A percentile compares a stretch with the other conserved stretches of the same genome.
Evolutionary conservation across 2,888 invertebrate species (phyloP).

Genomic region (Troides helena): DNA sequence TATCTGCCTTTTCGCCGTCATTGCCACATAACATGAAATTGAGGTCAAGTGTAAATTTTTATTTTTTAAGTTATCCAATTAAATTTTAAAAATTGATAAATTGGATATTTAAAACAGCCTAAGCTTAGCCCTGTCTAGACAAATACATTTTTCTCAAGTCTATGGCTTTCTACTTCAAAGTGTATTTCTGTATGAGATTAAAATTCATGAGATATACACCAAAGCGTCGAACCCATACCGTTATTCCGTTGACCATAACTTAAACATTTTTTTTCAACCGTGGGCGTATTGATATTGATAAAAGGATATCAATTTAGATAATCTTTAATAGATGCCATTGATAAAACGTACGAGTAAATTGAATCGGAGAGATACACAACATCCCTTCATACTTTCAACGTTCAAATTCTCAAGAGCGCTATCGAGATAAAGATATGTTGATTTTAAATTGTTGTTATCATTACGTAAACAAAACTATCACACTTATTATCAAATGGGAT

Average conservation of each 20-base stretch:
- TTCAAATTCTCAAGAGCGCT: background rate
- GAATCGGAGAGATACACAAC: background rate
- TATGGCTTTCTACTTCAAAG: background rate
- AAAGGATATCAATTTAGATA: slow-evolving; percentile 1
- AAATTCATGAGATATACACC: background rate
- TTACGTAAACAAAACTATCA: background rate
- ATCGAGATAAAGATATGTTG: background rate
- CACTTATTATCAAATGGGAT: background rate
- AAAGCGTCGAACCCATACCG: background rate
- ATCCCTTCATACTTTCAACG: background rate
- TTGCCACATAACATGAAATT: too few relatives aligned
- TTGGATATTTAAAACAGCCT: too few relatives aligned
- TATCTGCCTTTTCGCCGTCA: too few relatives aligned
- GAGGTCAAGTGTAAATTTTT: too few relatives aligned
- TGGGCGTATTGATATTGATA: background rate
- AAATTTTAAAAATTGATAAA: too few relatives aligned
- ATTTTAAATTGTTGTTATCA: background rate
- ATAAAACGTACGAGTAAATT: slow-evolving; percentile 32
- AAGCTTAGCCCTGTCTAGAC: too few relatives aligned
- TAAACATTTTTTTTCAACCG: background rate
- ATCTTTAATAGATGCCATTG: slow-evolving; percentile 31
- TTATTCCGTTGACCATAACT: background rate
- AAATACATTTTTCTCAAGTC: too few relatives aligned
- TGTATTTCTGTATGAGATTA: background rate
- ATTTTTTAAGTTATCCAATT: too few relatives aligned